Evolutionary conservation across 1,140 invertebrate species (phyloP), one percentile per base, ranked within the genome.

Genomic region (Drosophila rufa): DNA sequence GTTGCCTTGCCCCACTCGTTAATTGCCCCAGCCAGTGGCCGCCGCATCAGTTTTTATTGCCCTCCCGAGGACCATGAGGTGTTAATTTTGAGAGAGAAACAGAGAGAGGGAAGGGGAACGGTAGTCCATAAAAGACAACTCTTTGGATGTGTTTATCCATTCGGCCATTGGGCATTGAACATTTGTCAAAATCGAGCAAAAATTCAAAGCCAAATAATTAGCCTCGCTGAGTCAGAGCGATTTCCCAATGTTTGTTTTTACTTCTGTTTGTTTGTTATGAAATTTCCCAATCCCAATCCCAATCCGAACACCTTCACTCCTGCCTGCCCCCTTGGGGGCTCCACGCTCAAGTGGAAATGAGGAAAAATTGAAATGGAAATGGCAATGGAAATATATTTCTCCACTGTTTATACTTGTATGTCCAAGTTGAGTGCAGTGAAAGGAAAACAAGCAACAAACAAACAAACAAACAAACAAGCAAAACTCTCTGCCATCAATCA

Each of bases 21-120:
- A 86, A 85, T 82, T 85, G 83, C 82, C 60, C 74, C 82, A 43
- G 19, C 50, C 50, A 82, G 58, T 82, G 68, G 79, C 64, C 68
- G 61, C 73, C 74, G 64, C 74, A 64, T 71, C 82, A 47, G 68
- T 68, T 82, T 86, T 85, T 82, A 85, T 82, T 19, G 69, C 68
- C 67, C 51, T 61, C 40, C 53, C 38, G 62, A 61, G 57, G 45
- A 73, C 43, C 59, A 67, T 45, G 46, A 84, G 73, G 81, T 84
- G 82, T 77, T 84, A 77, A 85, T 78, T 61, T 48, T 6, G 14
- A 15, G 11, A 38, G 50, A 12, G 33, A 40, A 40, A 42, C 15
- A 45, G 57, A 17, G 33, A 33, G 40, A 42, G 25, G 30, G 5
- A 7, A 4, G 14, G 14, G 47, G n/a, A 27, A 1, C 15, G 42